Conservation (phyloP, 2,888 invertebrate genomes). For the Diogma glabrata region DNA sequence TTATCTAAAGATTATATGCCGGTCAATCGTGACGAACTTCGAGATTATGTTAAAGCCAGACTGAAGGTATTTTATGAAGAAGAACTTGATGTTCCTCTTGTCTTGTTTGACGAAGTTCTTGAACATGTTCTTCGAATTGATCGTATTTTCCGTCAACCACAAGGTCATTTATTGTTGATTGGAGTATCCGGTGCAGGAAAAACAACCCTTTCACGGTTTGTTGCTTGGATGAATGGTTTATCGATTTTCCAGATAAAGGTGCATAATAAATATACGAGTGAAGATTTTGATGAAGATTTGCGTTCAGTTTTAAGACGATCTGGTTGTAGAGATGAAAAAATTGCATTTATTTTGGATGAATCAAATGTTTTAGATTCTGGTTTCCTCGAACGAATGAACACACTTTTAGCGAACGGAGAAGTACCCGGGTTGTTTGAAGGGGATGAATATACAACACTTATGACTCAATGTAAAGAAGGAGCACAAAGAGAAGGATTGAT, state of each 20-base stretch:
- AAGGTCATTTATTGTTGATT: constrained; percentile 93
- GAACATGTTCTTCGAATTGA: constrained; percentile 98
- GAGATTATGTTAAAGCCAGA: constrained; percentile 94
- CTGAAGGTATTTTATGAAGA: constrained; percentile 99
- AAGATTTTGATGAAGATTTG: constrained; percentile 98
- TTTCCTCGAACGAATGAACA: constrained; percentile 99
- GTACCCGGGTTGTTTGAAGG: constrained; percentile 84
- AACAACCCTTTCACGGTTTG: constrained; percentile 96
- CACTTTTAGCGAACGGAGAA: constrained; percentile 96
- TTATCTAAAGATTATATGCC: constrained; percentile 96
- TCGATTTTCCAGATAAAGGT: constrained; percentile 99
- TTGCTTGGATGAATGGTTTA: constrained; percentile 99
- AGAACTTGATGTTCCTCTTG: constrained; percentile 94
- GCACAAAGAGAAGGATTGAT: constrained; percentile 95
- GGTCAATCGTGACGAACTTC: constrained; percentile 85
- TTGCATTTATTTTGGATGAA: constrained; percentile 98
- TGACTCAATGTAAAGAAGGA: constrained; percentile 99
- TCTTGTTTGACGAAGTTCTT: constrained; percentile 97
- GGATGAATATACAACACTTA: constrained; percentile 95
- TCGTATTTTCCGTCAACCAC: constrained; percentile 97
- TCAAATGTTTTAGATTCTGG: constrained; percentile 98
- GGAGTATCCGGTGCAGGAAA: constrained; percentile 99
- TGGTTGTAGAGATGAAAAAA: constrained; percentile 94
- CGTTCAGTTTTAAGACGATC: constrained; percentile 75
- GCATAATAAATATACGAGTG: constrained; percentile 97